Conservation (phyloP, 2,113 vertebrate species). For the Apeltes quadracus region DNA sequence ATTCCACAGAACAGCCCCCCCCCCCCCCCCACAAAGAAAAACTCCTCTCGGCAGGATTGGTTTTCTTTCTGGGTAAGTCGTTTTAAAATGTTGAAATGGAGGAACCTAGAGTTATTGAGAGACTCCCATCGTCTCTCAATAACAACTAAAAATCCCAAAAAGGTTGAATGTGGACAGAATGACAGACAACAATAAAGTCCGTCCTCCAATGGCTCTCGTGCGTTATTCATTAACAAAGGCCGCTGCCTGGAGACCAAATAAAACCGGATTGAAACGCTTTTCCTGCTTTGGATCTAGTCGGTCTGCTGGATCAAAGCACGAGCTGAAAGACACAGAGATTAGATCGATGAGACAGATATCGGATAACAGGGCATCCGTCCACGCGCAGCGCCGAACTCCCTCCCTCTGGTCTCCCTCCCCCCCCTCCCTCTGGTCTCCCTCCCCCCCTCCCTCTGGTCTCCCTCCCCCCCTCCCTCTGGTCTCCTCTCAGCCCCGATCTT, state of each 20-base stretch:
- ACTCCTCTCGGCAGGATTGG: too few species aligned
- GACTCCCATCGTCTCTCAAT: not conserved
- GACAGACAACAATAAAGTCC: conserved; percentile 26
- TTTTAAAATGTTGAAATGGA: not conserved
- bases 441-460: conserved; percentile 49
- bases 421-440: conserved; percentile 24
- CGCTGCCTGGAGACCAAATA: conserved; percentile 34
- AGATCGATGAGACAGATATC: not conserved
- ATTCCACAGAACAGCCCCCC: not conserved
- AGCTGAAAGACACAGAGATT: conserved; percentile 15
- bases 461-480: conserved; percentile 7
- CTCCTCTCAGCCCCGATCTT: conserved; percentile 42
- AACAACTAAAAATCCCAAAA: conserved; percentile 17
- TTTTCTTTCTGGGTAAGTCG: not conserved
- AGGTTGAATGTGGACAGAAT: conserved; percentile 6
- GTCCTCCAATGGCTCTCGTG: conserved; percentile 25
- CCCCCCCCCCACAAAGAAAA: too few species aligned
- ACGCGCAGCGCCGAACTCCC: conserved; percentile 31
- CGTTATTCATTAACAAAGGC: conserved; percentile 40
- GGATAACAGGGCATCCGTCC: conserved; percentile 24
- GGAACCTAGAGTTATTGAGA: not conserved
- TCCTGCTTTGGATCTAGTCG: not conserved
- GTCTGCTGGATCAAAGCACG: conserved; percentile 16
- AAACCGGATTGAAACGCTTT: conserved; percentile 21
- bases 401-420: not conserved